phyloP scores from a whole-genome alignment of 1,140 invertebrate genomes.

The Pseudomyrmex sp. region DNA sequence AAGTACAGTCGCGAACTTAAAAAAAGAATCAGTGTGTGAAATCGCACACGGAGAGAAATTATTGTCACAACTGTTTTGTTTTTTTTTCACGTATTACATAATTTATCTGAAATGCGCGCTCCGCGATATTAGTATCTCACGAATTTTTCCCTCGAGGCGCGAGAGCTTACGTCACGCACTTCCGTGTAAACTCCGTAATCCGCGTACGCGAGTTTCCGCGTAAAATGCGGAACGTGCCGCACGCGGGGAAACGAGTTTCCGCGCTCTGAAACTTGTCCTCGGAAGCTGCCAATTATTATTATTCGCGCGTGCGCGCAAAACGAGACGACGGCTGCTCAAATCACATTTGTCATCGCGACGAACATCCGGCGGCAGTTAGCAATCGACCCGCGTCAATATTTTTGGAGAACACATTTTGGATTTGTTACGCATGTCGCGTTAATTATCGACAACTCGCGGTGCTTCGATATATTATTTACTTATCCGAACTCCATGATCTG shows the following conservation, averaged over 20 bases:
- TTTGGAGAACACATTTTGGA: no score
- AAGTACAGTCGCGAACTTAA: no score
- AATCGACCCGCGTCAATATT: no score
- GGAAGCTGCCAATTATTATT: conserved; percentile 28
- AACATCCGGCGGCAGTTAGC: background rate
- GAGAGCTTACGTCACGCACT: conserved; percentile 28
- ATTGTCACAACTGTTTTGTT: background rate
- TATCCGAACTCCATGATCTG: no score
- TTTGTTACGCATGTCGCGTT: no score
- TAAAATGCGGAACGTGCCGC: conserved; percentile 22
- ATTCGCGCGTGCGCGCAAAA: background rate
- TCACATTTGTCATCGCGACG: background rate
- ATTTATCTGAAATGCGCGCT: background rate
- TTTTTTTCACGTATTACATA: background rate
- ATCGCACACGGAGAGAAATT: no score
- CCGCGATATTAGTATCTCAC: background rate
- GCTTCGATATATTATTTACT: no score
- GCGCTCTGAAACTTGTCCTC: conserved; percentile 1
- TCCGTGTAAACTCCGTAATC: conserved; percentile 43
- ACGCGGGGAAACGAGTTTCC: background rate
- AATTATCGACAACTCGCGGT: no score
- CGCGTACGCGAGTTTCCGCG: conserved; percentile 16
- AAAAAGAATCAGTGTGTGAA: no score
- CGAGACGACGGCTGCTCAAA: background rate
- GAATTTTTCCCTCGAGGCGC: conserved; percentile 9